Conservation (phyloP, 2,113 vertebrate genomes). For the Erinaceus europaeus region DNA sequence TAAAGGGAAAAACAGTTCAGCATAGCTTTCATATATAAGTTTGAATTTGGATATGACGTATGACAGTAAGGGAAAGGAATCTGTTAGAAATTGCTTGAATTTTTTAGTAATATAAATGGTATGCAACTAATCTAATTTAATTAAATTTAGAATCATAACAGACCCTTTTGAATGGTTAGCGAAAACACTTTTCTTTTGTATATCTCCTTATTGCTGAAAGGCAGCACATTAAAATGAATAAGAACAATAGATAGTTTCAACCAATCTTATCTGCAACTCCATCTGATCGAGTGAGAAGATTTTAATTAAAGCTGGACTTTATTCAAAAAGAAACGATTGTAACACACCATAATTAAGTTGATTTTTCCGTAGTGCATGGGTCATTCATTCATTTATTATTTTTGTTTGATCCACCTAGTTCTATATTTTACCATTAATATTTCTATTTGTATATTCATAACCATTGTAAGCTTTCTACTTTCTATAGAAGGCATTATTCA, state of each 20-base stretch:
- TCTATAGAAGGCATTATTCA: conserved; percentile 8
- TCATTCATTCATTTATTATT: conserved; percentile 2
- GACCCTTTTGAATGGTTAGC: conserved; percentile 38
- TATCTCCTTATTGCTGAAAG: conserved; percentile 23
- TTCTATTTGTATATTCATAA: conserved; percentile 52
- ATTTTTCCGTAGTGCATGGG: conserved; percentile 36
- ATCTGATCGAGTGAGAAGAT: conserved; percentile 54
- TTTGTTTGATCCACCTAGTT: conserved; percentile 7
- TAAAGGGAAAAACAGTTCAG: conserved; percentile 41
- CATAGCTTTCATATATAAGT: not conserved
- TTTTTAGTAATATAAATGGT: conserved; percentile 51
- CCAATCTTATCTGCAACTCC: conserved; percentile 44
- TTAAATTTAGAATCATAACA: conserved; percentile 58
- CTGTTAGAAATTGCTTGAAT: not conserved
- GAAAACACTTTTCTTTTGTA: conserved; percentile 50
- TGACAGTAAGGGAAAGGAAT: not conserved
- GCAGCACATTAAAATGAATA: conserved; percentile 43
- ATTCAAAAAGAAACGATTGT: conserved; percentile 11
- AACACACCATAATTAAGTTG: conserved; percentile 50
- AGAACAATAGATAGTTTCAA: conserved; percentile 62
- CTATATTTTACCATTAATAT: conserved; percentile 46
- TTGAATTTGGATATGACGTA: conserved; percentile 11
- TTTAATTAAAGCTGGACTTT: conserved; percentile 64
- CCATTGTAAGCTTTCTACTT: conserved; percentile 24
- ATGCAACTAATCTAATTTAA: conserved; percentile 61